Evolutionary conservation across 2,113 vertebrate species (phyloP).

Genomic region (Pteronura brasiliensis): DNA sequence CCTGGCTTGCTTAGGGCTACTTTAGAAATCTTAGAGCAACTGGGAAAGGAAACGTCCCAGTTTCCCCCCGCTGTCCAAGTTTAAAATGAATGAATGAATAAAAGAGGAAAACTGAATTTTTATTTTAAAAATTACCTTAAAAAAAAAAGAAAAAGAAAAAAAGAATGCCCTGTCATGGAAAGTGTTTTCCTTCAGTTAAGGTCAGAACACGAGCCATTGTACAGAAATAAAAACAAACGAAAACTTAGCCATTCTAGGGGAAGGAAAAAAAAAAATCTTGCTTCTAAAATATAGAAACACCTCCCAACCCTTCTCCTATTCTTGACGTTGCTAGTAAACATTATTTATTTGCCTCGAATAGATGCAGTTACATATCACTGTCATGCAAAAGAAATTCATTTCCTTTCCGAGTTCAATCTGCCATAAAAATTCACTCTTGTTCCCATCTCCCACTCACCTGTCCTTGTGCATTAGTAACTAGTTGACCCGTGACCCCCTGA

Average conservation of each 20-base stretch:
- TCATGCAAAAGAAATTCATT: slow-evolving; percentile 81
- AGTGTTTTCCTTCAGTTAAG: slow-evolving; percentile 8
- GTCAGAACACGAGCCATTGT: slow-evolving; percentile 5
- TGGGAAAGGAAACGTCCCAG: background rate
- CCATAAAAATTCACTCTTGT: slow-evolving; percentile 79
- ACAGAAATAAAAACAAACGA: slow-evolving; percentile 47
- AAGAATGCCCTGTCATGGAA: background rate
- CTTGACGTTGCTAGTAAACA: slow-evolving; percentile 78
- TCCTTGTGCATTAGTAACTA: slow-evolving; percentile 99
- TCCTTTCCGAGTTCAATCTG: slow-evolving; percentile 79
- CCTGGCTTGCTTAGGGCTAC: background rate
- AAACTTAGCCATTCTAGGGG: slow-evolving; percentile 44
- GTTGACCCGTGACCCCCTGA: slow-evolving; percentile 96
- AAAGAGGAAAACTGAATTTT: slow-evolving; percentile 26
- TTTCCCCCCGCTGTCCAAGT: background rate
- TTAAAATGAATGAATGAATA: background rate
- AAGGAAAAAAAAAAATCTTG: slow-evolving; percentile 26
- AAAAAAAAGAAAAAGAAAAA: background rate
- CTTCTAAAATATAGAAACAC: slow-evolving; percentile 62
- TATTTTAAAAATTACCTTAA: slow-evolving; percentile 11
- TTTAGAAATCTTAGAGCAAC: background rate
- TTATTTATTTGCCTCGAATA: slow-evolving; percentile 78
- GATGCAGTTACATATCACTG: slow-evolving; percentile 76
- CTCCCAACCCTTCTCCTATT: slow-evolving; percentile 66
- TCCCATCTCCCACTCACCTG: slow-evolving; percentile 91